Base-by-base conservation (phyloP, 1,140 invertebrate species). In the Adoxophyes honmai region DNA sequence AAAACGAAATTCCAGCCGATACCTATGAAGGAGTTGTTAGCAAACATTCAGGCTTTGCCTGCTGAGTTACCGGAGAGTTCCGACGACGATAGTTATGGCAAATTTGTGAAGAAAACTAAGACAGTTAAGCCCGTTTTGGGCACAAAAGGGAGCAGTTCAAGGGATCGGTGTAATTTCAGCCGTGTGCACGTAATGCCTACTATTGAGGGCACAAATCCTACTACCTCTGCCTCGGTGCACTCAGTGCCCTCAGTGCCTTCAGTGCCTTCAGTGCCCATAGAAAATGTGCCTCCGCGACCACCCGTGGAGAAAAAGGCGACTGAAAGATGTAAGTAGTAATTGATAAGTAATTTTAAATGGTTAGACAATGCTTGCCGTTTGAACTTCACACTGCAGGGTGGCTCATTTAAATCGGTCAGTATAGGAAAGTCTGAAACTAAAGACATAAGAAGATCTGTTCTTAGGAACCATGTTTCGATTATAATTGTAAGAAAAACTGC, bases 1-100 rank as follows among this genome's bases (percentile, higher is more conserved):
- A n/a, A n/a, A 59, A 77, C 77, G 34, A 89, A 88, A 59, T 85
- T 85, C 64, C 73, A 71, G n/a, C 88, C 88, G 21, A 77, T 89
- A 75, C 83, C 86, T 10, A 81, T 90, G 75, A 82, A 82, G 34
- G 82, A 80, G 38, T 72, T 90, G 52, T 61, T 89, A 6, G 81
- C 84, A 0, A 83, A 86, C 61, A 76, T 90, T 56, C 73, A 76
- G 70, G 73, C 77, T 33, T 57, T 88, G 18, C 72, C 86, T 59
- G 66, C 71, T 18, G 59, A 70, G 15, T 48, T 59, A n/a, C 72
- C 78, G 14, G 80, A 85, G 18, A 58, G 62, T 6, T 82, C 75
- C 68, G 79, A 76, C 59, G 79, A 80, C 34, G 79, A 81, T 2
- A 85, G 75, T 54, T 81, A 84, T 37, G 68, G 76, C 44, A 86